A percentile compares a stretch with the other conserved stretches of the same genome.
Evolutionary conservation across 2,797 vertebrate species (phyloP).

Genomic region (Cebuella pygmaea): DNA sequence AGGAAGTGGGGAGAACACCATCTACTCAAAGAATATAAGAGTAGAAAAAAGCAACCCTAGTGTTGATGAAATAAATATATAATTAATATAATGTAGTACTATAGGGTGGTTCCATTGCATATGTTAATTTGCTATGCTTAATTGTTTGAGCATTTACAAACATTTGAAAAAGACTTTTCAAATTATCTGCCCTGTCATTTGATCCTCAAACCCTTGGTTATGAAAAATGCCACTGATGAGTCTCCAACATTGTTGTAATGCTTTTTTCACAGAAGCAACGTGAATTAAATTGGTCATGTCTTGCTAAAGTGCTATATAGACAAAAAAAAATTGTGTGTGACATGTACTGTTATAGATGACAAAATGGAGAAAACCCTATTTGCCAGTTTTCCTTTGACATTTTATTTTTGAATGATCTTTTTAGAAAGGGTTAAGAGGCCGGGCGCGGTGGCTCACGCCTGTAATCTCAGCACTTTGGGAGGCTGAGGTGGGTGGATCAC

Average conservation of each 20-base stretch:
- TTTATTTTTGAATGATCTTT: constrained; percentile 47
- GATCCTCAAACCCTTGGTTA: not conserved
- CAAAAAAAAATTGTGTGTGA: not conserved
- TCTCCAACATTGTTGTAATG: not conserved
- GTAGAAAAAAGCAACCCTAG: not conserved
- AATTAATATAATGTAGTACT: not conserved
- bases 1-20: not conserved
- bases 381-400: not conserved
- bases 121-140: not conserved
- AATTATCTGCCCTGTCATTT: not conserved
- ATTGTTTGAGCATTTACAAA: not conserved
- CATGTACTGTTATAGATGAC: not conserved
- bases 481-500: not conserved
- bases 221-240: not conserved
- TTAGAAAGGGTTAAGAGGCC: not conserved
- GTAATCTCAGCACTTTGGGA: not conserved
- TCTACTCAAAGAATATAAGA: not conserved
- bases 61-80: not conserved
- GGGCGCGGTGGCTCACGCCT: rapidly evolving
- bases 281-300: not conserved
- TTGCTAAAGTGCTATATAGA: not conserved
- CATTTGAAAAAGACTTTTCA: not conserved
- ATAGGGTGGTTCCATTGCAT: not conserved
- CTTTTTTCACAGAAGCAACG: not conserved
- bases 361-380: not conserved